These are phyloP conservation scores for Antechinus stuartii DNA, from an alignment of 2,113 vertebrate species.

Conservation along the genomic window DNA sequence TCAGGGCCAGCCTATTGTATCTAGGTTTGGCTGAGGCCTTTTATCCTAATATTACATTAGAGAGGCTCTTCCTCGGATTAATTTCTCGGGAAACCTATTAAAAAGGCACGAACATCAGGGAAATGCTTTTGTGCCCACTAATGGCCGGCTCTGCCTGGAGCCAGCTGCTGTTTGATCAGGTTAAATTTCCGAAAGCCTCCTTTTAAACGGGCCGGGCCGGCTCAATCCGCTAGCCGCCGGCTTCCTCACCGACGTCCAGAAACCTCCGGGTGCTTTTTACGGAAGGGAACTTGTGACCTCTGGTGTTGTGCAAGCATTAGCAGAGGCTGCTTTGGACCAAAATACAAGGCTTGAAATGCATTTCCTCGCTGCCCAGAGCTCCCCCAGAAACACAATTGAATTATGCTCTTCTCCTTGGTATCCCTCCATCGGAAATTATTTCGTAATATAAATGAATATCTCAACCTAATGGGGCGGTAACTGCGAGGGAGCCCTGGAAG, in stretches of 20 bases:
- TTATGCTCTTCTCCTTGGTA: background rate
- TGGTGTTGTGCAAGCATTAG: background rate
- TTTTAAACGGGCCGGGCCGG: background rate
- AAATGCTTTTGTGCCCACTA: background rate
- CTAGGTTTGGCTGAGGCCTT: background rate
- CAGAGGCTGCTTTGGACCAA: background rate
- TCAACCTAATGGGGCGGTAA: background rate
- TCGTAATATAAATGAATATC: background rate
- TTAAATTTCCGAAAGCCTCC: background rate
- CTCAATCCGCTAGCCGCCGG: background rate
- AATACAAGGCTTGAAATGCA: background rate
- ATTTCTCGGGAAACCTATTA: background rate
- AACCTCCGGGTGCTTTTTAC: background rate
- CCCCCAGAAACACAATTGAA: background rate
- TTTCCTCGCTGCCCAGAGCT: constrained; percentile 13
- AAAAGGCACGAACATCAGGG: background rate
- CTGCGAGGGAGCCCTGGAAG: background rate
- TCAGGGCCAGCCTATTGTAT: background rate
- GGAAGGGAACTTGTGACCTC: background rate
- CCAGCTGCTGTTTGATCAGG: constrained; percentile 16
- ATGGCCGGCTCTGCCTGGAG: background rate
- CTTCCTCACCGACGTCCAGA: background rate
- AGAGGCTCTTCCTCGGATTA: background rate
- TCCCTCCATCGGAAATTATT: background rate
- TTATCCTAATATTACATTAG: background rate